Evolutionary conservation across 2,797 vertebrate species (phyloP).

Genomic region (Paguma larvata): DNA sequence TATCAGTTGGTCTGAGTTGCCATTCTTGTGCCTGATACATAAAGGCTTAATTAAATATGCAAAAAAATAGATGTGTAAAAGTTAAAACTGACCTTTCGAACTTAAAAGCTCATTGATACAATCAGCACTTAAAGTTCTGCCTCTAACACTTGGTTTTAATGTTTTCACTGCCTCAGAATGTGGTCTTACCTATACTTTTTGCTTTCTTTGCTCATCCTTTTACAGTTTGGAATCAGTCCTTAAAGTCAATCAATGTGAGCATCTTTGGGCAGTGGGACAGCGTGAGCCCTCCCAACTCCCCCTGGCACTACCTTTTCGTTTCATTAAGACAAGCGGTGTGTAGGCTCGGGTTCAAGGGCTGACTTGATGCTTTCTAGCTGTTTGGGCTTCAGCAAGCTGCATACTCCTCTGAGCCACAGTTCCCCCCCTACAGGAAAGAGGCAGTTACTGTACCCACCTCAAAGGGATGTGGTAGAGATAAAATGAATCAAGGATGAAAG

Average conservation of each 20-base stretch:
- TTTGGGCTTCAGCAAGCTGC: neutral
- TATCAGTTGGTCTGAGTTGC: neutral
- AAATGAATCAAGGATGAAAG: neutral
- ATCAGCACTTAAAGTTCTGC: neutral
- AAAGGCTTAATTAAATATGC: neutral
- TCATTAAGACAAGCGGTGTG: neutral
- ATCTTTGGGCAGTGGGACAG: neutral
- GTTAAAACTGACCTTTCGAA: neutral
- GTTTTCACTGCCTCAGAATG: neutral
- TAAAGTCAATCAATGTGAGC: neutral
- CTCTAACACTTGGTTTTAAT: neutral
- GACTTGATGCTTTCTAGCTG: neutral
- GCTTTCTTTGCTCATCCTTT: slow-evolving; percentile 1
- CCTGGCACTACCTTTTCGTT: neutral
- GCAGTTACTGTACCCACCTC: neutral
- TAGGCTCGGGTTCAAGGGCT: neutral
- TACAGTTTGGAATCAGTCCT: neutral
- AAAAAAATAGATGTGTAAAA: neutral
- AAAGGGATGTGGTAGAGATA: neutral
- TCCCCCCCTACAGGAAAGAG: neutral
- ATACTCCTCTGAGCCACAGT: neutral
- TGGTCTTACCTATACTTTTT: neutral
- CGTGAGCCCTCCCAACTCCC: neutral
- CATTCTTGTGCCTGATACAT: neutral
- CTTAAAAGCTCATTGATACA: neutral